Percentiles rank a stretch among this genome's conserved stretches.
Evolutionary conservation across 2,797 vertebrate species (phyloP).

Genomic region (Arctocebus calabarensis): DNA sequence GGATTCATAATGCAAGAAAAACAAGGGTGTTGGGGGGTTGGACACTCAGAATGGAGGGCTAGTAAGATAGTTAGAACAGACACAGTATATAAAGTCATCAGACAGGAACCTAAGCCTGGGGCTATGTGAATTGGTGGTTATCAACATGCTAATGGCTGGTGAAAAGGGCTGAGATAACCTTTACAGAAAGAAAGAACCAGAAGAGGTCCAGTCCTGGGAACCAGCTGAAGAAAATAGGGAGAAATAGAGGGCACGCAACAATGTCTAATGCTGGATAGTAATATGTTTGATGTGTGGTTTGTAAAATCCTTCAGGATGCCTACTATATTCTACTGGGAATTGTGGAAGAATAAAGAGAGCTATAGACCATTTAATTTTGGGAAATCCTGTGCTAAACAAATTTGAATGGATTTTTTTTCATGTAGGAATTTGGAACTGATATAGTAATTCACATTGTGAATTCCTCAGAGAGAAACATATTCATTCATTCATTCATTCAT

Average conservation of each 20-base stretch:
- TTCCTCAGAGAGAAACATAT: constrained; percentile 1
- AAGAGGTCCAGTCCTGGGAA: neutral
- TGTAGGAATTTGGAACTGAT: neutral
- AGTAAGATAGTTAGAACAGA: neutral
- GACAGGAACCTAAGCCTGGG: neutral
- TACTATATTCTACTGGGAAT: neutral
- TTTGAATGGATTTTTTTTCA: neutral
- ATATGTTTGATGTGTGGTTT: neutral
- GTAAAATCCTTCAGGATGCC: neutral
- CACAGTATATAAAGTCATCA: neutral
- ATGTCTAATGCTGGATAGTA: neutral
- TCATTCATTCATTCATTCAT: constrained; percentile 6
- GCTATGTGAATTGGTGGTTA: neutral
- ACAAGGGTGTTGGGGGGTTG: too few species aligned
- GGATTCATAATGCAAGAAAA: neutral
- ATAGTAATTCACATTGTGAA: constrained; percentile 6
- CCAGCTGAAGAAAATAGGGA: neutral
- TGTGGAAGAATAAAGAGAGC: neutral
- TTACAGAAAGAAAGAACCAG: neutral
- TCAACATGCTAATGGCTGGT: neutral
- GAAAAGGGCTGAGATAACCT: neutral
- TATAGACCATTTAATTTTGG: neutral
- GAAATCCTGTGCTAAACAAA: neutral
- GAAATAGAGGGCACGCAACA: neutral
- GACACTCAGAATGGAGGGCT: neutral